Evolutionary conservation across 2,113 vertebrate genomes (phyloP).

Genomic region (Equus przewalskii): DNA sequence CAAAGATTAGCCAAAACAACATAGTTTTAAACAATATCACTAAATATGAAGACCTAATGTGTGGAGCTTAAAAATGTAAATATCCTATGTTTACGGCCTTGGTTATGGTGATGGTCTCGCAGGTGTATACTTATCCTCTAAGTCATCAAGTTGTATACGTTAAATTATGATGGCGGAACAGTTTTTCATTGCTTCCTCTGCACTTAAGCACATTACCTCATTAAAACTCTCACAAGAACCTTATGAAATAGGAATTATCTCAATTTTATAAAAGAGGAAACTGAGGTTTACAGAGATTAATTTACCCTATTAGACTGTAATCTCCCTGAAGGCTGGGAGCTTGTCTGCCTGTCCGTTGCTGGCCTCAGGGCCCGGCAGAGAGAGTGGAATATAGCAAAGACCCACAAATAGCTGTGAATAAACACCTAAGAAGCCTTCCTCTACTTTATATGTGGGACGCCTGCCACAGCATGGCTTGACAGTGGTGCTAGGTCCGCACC

Average conservation of each 20-base stretch:
- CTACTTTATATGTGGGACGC: too few species aligned
- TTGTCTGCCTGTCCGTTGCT: not conserved
- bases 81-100: not conserved
- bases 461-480: too few species aligned
- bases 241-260: not conserved
- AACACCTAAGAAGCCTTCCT: not conserved
- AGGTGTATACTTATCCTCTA: not conserved
- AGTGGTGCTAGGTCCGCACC: too few species aligned
- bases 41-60: not conserved
- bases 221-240: conserved; percentile 24
- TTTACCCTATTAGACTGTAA: not conserved
- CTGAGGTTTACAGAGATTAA: not conserved
- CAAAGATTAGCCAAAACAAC: conserved; percentile 51
- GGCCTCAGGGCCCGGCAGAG: not conserved
- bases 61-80: not conserved
- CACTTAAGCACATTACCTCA: conserved; percentile 16
- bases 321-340: not conserved
- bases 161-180: not conserved
- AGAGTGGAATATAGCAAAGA: not conserved
- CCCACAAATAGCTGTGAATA: not conserved
- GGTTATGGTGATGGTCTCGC: not conserved
- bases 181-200: not conserved
- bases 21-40: not conserved
- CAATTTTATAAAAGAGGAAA: conserved; percentile 8
- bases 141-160: not conserved